Evolutionary conservation across 2,113 vertebrate species (phyloP).

Genomic region (Myrmecophaga tridactyla): DNA sequence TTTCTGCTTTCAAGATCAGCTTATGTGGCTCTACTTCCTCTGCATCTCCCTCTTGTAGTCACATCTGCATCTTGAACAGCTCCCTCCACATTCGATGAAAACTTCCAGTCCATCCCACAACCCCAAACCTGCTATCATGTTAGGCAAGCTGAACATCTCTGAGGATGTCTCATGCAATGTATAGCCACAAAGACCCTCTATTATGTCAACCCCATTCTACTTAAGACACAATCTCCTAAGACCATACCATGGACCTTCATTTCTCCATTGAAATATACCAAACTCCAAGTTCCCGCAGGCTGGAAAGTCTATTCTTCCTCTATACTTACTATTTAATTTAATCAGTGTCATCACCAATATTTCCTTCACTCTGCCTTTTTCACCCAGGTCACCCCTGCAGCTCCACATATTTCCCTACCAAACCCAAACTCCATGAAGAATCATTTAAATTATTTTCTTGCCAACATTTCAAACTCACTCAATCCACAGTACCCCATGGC

Average conservation of each 20-base stretch:
- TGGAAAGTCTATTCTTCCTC: not conserved
- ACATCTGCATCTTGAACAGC: not conserved
- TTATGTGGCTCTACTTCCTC: not conserved
- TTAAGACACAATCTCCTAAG: not conserved
- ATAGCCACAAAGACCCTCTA: not conserved
- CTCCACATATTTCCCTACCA: not conserved
- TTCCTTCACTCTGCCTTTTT: slow-evolving; percentile 12
- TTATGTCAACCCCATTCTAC: not conserved
- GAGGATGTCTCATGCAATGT: not conserved
- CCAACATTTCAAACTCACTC: not conserved
- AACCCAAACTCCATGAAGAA: not conserved
- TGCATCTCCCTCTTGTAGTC: not conserved
- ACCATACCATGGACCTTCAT: not conserved
- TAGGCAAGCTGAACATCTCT: not conserved
- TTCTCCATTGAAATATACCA: not conserved
- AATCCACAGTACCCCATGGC: not conserved
- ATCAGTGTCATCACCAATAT: not conserved
- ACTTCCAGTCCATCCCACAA: not conserved
- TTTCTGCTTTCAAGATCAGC: not conserved
- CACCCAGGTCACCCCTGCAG: not conserved
- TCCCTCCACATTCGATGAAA: not conserved
- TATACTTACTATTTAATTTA: not conserved
- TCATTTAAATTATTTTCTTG: not conserved
- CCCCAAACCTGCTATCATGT: not conserved
- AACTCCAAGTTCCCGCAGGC: not conserved